These are phyloP conservation scores for Gadopsis marmoratus DNA, from an alignment of 2,797 vertebrate species.

Conservation along the genomic window DNA sequence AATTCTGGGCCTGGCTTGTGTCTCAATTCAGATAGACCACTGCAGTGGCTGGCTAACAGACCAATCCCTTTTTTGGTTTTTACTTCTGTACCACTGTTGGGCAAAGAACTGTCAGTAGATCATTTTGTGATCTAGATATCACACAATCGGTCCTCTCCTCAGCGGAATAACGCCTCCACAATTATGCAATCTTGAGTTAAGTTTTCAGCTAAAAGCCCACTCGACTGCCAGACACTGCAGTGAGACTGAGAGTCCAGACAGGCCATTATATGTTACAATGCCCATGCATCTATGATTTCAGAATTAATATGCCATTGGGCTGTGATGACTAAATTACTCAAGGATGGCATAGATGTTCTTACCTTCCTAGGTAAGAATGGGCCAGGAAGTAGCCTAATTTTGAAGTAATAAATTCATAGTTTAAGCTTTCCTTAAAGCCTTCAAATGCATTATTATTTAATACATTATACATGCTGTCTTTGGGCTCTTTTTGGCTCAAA, in stretches of 20 bases:
- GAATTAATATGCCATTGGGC: conserved; percentile 84
- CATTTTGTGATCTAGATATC: conserved; percentile 50
- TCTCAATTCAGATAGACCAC: conserved; percentile 74
- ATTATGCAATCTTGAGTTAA: conserved; percentile 21
- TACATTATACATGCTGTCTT: neutral
- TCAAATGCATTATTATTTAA: conserved; percentile 10
- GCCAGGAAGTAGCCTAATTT: conserved; percentile 42
- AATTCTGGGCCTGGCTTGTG: conserved; percentile 76
- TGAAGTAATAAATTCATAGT: neutral
- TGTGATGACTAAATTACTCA: conserved; percentile 71
- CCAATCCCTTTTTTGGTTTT: conserved; percentile 52
- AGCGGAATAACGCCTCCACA: conserved; percentile 31
- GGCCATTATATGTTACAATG: conserved; percentile 67
- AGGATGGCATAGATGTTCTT: conserved; percentile 27
- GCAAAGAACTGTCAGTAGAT: conserved; percentile 37
- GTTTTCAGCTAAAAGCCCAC: conserved; percentile 20
- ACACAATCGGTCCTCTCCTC: conserved; percentile 33
- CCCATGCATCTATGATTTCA: conserved; percentile 73
- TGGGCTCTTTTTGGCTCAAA: conserved; percentile 16
- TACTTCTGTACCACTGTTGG: conserved; percentile 47
- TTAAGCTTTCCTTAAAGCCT: conserved; percentile 5
- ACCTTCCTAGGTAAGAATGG: conserved; percentile 55
- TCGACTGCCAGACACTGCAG: conserved; percentile 77
- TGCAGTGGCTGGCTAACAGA: conserved; percentile 78
- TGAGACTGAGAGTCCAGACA: conserved; percentile 77